These are phyloP conservation scores for Plagodis dolabraria DNA, from an alignment of 2,888 invertebrate species.

Conservation along the genomic window DNA sequence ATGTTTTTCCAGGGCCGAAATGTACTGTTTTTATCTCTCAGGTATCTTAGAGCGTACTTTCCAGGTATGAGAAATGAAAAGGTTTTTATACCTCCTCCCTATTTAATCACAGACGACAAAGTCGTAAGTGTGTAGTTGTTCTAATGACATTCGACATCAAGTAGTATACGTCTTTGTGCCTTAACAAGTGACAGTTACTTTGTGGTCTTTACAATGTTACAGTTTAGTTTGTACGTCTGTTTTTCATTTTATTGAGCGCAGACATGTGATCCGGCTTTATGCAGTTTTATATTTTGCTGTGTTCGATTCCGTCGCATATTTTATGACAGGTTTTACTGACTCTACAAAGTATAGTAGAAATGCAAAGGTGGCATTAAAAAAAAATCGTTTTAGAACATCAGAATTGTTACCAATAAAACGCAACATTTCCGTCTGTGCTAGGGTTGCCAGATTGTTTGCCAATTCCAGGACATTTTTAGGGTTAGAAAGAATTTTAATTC, in stretches of 20 bases:
- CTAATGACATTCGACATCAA: slow-evolving; percentile 12
- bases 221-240: slow-evolving; percentile 24
- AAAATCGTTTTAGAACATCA: no score
- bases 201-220: slow-evolving; percentile 30
- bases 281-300: slow-evolving; percentile 13
- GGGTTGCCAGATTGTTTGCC: no score
- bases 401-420: no score
- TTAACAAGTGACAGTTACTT: slow-evolving; percentile 38
- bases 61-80: no score
- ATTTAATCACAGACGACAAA: neutral
- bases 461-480: no score
- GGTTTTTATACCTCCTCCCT: neutral
- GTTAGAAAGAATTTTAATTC: no score
- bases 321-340: neutral
- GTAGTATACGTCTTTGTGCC: slow-evolving; percentile 20
- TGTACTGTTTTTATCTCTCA: no score
- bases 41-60: no score
- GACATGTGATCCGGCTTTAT: slow-evolving; percentile 15
- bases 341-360: no score
- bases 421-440: no score
- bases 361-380: no score
- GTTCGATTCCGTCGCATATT: slow-evolving; percentile 8
- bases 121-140: neutral
- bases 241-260: slow-evolving; percentile 23
- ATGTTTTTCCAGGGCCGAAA: no score